Conservation (phyloP, 1,140 invertebrate genomes). For the Magallana ariakensis region DNA sequence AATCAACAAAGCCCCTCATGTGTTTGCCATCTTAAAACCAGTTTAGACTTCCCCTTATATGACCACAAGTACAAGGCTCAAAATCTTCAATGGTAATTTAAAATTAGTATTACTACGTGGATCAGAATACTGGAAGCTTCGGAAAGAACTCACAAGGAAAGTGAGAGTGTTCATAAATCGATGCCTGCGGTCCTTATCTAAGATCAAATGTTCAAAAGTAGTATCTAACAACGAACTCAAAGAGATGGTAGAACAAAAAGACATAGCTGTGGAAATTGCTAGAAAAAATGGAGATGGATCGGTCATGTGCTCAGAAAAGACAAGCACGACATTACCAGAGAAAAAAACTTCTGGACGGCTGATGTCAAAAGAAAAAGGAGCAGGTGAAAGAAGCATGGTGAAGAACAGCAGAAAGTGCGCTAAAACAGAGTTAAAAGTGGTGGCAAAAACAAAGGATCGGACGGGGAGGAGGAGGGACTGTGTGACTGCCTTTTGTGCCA, state of each 20-base stretch:
- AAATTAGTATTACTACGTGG: constrained; percentile 40
- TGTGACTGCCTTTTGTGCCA: too few relatives aligned
- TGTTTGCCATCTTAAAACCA: constrained; percentile 33
- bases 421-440: too few relatives aligned
- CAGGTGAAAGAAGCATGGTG: background rate
- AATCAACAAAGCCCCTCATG: constrained; percentile 8
- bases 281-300: constrained; percentile 19
- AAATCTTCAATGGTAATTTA: constrained; percentile 40
- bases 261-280: background rate
- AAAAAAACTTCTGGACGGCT: constrained; percentile 3
- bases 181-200: background rate
- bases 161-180: too few relatives aligned
- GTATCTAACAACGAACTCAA: background rate
- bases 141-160: too few relatives aligned
- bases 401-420: too few relatives aligned
- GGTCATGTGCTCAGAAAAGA: constrained; percentile 36
- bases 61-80: background rate
- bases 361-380: constrained; percentile 15
- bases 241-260: background rate
- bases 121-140: constrained; percentile 9
- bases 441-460: too few relatives aligned
- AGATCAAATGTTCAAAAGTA: constrained; percentile 39
- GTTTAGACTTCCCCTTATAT: background rate
- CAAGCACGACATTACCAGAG: background rate
- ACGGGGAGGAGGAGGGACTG: too few relatives aligned